Conservation (phyloP, 2,888 invertebrate genomes). For the Diadegma fenestrale region DNA sequence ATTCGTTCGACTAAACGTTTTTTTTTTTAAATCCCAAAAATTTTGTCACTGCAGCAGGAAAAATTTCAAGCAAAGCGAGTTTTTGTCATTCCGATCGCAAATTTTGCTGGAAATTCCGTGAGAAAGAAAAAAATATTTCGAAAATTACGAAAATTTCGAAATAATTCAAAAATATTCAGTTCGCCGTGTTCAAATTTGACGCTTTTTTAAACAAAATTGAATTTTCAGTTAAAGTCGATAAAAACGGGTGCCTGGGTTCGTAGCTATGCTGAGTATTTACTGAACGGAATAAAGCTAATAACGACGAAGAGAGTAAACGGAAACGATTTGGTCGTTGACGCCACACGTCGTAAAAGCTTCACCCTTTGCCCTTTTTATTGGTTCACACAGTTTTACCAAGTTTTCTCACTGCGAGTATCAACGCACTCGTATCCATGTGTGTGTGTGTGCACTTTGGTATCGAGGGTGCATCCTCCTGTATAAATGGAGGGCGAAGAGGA, state of each 20-base stretch:
- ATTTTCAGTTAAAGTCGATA: too few relatives aligned
- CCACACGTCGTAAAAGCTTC: conserved; percentile 57
- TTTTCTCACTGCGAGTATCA: background rate
- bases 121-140: too few relatives aligned
- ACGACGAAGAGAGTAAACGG: conserved; percentile 41
- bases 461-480: conserved; percentile 43
- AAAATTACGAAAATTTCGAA: too few relatives aligned
- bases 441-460: conserved; percentile 24
- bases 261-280: background rate
- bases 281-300: conserved; percentile 60
- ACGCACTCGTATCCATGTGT: background rate
- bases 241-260: background rate
- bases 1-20: too few relatives aligned
- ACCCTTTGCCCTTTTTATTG: conserved; percentile 28
- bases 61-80: too few relatives aligned
- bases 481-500: conserved; percentile 36
- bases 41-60: too few relatives aligned
- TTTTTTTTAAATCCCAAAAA: too few relatives aligned
- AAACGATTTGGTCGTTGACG: conserved; percentile 28
- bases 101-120: too few relatives aligned
- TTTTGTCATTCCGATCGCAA: too few relatives aligned
- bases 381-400: background rate
- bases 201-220: too few relatives aligned
- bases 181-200: too few relatives aligned
- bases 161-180: too few relatives aligned